Evolutionary conservation across 1,140 invertebrate genomes (phyloP).

Genomic region (Tetramorium alpestre): DNA sequence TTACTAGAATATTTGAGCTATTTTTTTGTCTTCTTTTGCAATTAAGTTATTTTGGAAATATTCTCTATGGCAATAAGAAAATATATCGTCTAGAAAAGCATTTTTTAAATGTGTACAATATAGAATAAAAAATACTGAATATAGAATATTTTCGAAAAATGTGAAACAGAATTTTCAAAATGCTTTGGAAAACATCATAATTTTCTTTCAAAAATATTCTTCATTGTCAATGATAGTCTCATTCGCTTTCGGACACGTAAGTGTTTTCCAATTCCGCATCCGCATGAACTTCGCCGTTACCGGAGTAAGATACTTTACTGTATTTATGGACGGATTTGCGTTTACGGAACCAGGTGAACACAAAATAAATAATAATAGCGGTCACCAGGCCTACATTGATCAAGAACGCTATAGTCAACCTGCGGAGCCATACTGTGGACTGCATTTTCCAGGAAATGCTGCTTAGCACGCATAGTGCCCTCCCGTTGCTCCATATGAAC

Average conservation of each 20-base stretch:
- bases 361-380: slow-evolving; percentile 41
- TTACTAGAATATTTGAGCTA: background rate
- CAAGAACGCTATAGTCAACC: slow-evolving; percentile 69
- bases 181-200: background rate
- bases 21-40: background rate
- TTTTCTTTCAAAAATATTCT: background rate
- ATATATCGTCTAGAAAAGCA: background rate
- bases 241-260: slow-evolving; percentile 73
- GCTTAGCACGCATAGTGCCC: slow-evolving; percentile 68
- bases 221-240: background rate
- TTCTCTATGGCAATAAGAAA: background rate
- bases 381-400: slow-evolving; percentile 52
- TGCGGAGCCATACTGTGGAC: slow-evolving; percentile 75
- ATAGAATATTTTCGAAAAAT: background rate
- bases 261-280: slow-evolving; percentile 40
- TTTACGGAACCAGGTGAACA: slow-evolving; percentile 2
- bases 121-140: background rate
- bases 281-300: slow-evolving; percentile 47
- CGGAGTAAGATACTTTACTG: slow-evolving; percentile 63
- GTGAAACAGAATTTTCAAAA: background rate
- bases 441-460: slow-evolving; percentile 71
- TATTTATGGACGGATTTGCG: slow-evolving; percentile 59
- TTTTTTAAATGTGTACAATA: background rate
- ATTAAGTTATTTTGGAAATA: background rate
- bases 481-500: slow-evolving; percentile 37